Conservation (phyloP, 1,140 invertebrate species). For the Drosophila baimaii region DNA sequence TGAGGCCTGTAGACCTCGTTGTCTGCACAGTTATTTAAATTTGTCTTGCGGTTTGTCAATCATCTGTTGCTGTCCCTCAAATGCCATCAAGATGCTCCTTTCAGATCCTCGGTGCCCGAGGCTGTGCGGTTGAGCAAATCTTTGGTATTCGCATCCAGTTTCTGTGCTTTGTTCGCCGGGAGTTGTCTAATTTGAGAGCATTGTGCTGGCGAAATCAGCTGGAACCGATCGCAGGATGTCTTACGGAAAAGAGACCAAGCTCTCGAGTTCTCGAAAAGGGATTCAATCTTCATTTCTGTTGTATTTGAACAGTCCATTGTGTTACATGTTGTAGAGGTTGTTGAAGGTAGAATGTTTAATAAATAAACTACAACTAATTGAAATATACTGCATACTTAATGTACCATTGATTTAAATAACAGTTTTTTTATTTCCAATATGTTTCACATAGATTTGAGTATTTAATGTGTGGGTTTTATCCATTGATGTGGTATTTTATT, state of each 20-base stretch:
- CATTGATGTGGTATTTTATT: too few species aligned
- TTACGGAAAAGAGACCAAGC: background rate
- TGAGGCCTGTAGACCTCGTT: conserved; percentile 10
- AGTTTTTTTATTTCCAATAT: too few species aligned
- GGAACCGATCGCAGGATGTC: conserved; percentile 16
- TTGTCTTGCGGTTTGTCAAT: conserved; percentile 79
- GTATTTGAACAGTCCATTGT: background rate
- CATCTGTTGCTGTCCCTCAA: conserved; percentile 66
- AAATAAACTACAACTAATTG: too few species aligned
- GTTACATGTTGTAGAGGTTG: too few species aligned
- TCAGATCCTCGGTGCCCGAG: conserved; percentile 29
- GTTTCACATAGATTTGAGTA: too few species aligned
- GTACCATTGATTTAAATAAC: too few species aligned
- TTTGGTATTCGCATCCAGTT: conserved; percentile 1
- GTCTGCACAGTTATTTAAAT: conserved; percentile 78
- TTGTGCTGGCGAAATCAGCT: conserved; percentile 42
- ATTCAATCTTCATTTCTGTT: background rate
- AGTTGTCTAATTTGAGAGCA: conserved; percentile 35
- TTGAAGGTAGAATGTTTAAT: too few species aligned
- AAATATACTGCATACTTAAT: too few species aligned
- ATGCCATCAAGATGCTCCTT: conserved; percentile 46
- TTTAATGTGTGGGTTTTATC: too few species aligned
- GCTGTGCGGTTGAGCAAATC: conserved; percentile 37
- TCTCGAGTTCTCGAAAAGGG: background rate
- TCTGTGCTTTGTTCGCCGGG: conserved; percentile 15